These are phyloP conservation scores for Cladorhizidae sp. DNA, from an alignment of 37 sponge, comb jelly and placozoan genomes.

Conservation along the genomic window DNA sequence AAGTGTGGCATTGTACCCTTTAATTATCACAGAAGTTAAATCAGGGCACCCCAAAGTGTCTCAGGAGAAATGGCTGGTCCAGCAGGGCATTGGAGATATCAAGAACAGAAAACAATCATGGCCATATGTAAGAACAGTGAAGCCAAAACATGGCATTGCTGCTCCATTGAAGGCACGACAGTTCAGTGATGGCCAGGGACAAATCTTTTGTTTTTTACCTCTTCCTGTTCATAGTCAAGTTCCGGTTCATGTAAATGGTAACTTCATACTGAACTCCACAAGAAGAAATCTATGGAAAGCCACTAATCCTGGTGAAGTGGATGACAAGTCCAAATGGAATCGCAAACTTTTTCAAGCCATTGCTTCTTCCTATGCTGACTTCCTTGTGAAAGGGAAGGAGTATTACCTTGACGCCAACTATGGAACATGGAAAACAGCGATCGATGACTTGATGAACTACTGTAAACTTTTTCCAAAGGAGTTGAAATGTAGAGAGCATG, in stretches of 20 bases:
- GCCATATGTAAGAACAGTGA: conserved; percentile 27
- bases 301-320: conserved; percentile 25
- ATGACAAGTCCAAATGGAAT: conserved; percentile 61
- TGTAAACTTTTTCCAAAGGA: conserved; percentile 57
- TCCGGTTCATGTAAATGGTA: conserved; percentile 80
- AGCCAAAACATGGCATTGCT: conserved; percentile 65
- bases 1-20: conserved; percentile 3
- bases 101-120: conserved; percentile 6
- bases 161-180: conserved; percentile 10
- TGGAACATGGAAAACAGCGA: not conserved
- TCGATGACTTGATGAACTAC: conserved; percentile 7
- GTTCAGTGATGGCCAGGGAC: conserved; percentile 2
- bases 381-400: conserved; percentile 22
- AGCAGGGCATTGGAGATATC: conserved; percentile 67
- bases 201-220: conserved; percentile 74
- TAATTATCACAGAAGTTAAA: not conserved
- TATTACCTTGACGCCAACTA: not conserved
- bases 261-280: conserved; percentile 64
- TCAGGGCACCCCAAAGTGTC: not conserved
- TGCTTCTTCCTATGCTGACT: conserved; percentile 61
- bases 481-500: not conserved
- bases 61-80: conserved; percentile 54
- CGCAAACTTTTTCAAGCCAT: conserved; percentile 46
- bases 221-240: conserved; percentile 41
- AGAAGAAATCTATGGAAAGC: conserved; percentile 57